Percentiles rank a stretch among this genome's conserved stretches.
These are phyloP conservation scores for Epinephelus moara DNA, from an alignment of 2,113 vertebrate genomes.

Conservation along the genomic window DNA sequence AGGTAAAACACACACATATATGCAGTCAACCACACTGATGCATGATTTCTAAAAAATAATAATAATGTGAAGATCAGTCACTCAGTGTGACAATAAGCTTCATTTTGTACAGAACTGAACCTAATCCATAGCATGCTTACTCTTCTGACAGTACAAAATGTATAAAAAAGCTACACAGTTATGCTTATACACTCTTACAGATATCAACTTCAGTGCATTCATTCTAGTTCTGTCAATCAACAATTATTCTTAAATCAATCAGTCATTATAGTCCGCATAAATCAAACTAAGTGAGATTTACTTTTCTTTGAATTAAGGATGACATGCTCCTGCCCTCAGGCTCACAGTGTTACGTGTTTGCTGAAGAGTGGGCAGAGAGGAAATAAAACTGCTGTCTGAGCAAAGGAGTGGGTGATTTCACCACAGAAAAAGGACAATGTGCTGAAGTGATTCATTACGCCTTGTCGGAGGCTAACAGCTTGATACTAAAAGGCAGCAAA, in stretches of 20 bases:
- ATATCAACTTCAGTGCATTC: neutral
- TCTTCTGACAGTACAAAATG: neutral
- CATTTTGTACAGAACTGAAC: no score
- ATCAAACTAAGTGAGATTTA: neutral
- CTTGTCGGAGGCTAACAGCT: neutral
- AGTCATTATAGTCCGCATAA: no score
- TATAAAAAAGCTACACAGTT: neutral
- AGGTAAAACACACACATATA: slow-evolving; percentile 22
- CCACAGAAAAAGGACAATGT: neutral
- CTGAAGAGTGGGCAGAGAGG: neutral
- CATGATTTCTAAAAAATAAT: no score
- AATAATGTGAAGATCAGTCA: no score
- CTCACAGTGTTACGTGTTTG: neutral
- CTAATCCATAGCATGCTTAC: neutral
- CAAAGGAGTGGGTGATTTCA: neutral
- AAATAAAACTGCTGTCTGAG: neutral
- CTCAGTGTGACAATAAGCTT: no score
- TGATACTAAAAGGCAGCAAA: neutral
- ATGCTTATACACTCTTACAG: neutral
- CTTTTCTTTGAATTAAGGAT: neutral
- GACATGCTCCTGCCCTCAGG: neutral
- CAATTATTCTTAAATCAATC: no score
- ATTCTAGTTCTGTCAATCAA: neutral
- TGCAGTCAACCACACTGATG: neutral
- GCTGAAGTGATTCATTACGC: neutral